Evolutionary conservation across 2,113 vertebrate species (phyloP), one percentile per base, ranked within the genome.

Genomic region (Apistogramma diplotaenia): DNA sequence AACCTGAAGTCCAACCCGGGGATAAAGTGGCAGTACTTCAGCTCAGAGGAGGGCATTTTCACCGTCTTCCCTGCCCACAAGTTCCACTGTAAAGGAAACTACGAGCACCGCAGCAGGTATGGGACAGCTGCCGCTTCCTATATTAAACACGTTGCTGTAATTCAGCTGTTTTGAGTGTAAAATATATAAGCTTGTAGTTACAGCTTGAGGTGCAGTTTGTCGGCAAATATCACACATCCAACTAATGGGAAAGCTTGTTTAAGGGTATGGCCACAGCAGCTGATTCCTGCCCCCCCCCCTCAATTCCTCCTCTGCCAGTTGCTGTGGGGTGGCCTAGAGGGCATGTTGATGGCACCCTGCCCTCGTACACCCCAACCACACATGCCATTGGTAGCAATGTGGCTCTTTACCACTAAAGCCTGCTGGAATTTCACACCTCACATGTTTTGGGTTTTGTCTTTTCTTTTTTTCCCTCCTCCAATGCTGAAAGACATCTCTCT

Each of bases 1-100:
- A 99, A 99, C 94, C 96, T 99, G 90, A 99, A 99, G 93, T 99
- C 98, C 16, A 99, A 99, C 94, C 97, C 98, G 2, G 98, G 98
- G 3, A 99, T 99, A 84, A 99, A 99, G 85, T 99, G 98, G 98
- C 98, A 99, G 76, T 99, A 99, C 93, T 99, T 99, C 95, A 99
- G 98, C 94, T 99, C 98, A 0, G 98, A 99, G 94, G 98, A 99
- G 94, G 98, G 98, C 31, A 99, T 99, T 91, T 99, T 99, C 91
- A 99, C 98, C 0, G 96, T 99, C 60, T 99, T 99, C 85, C 98
- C 98, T 6, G 98, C 98, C 13, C 98, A 99, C 94, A 99, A 99
- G 92, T 99, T 99, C 93, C 96, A 96, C 31, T 99, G 98, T 93
- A 99, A 99, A 83, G 96, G 97, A 83, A 97, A 89, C 90, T 99